Percentiles rank a stretch among this genome's conserved stretches.
Conservation (phyloP, 2,797 vertebrate species). For the Somateria mollissima region DNA sequence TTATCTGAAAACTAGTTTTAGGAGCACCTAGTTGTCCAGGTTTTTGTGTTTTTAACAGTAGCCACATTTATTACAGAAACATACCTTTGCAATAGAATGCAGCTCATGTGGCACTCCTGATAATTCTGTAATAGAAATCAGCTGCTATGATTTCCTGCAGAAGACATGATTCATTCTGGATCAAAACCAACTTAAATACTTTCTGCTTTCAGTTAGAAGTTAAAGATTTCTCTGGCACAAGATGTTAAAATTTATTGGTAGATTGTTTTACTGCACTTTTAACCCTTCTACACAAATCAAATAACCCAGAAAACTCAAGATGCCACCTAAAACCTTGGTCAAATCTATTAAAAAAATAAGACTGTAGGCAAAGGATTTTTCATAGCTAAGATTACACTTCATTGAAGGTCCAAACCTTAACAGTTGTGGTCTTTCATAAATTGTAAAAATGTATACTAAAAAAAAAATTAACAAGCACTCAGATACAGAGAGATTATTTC, state of each 20-base stretch:
- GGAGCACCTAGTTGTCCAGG: not conserved
- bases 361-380: not conserved
- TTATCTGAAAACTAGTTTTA: not conserved
- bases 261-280: conserved; percentile 69
- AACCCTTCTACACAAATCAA: conserved; percentile 57
- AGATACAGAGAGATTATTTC: not conserved
- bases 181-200: conserved; percentile 71
- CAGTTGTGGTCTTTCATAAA: not conserved
- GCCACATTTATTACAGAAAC: conserved; percentile 34
- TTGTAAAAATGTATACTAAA: not conserved
- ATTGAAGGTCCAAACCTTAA: not conserved
- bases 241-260: conserved; percentile 54
- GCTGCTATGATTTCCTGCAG: conserved; percentile 73
- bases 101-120: conserved; percentile 42
- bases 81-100: conserved; percentile 59
- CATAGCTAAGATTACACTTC: not conserved
- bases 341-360: not conserved
- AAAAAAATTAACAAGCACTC: not conserved
- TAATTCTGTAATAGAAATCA: conserved; percentile 71
- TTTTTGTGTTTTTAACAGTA: not conserved
- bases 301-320: conserved; percentile 39
- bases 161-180: conserved; percentile 67
- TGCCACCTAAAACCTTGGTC: not conserved
- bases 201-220: conserved; percentile 64
- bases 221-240: conserved; percentile 20